Conservation (phyloP, 2,113 vertebrate species). For the Eudorcas thomsonii region DNA sequence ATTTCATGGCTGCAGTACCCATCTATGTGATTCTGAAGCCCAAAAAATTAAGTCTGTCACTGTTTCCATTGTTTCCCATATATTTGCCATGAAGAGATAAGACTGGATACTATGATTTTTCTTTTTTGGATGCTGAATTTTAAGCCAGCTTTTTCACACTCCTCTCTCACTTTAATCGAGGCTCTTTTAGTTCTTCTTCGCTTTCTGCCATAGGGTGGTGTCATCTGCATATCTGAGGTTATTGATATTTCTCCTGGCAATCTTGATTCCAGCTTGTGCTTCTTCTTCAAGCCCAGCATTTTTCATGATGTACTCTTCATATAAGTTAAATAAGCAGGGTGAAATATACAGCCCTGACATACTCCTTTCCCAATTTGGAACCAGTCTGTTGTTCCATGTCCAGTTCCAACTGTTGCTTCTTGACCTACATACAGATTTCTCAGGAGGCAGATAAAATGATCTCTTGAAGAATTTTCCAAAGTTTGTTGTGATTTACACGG, state of each 20-base stretch:
- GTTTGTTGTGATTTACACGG: neutral
- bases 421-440: neutral
- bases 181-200: neutral
- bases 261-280: neutral
- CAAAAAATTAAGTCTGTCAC: neutral
- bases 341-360: neutral
- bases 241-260: neutral
- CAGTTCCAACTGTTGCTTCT: neutral
- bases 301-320: neutral
- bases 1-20: neutral
- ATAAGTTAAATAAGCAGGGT: neutral
- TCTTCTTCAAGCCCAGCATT: neutral
- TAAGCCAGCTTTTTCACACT: neutral
- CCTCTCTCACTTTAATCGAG: neutral
- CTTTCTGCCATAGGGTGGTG: neutral
- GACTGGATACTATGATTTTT: rapidly evolving
- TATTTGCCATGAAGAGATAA: neutral
- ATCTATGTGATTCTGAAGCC: neutral
- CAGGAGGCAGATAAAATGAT: neutral
- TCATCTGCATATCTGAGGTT: neutral
- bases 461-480: neutral
- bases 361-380: neutral
- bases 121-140: neutral
- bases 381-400: neutral
- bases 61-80: neutral